These are phyloP conservation scores for Antheraea assamensis DNA, from an alignment of 2,888 invertebrate genomes.

Conservation along the genomic window DNA sequence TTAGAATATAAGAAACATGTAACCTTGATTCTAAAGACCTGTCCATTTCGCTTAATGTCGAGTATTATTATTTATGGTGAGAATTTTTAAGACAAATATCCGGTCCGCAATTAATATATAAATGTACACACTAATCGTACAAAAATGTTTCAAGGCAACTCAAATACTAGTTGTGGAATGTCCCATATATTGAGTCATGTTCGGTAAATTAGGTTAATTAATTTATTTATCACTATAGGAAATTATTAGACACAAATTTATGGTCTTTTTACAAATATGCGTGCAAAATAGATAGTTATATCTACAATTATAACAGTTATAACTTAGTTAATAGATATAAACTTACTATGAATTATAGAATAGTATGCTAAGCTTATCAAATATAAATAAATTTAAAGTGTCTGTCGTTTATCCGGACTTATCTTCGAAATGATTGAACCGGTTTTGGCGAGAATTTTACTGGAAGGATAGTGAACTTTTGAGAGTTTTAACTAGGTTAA, in stretches of 20 bases:
- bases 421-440: no score
- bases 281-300: no score
- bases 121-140: not conserved
- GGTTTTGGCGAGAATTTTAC: not conserved
- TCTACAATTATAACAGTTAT: no score
- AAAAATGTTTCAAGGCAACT: slow-evolving; percentile 9
- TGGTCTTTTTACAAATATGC: not conserved
- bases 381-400: no score
- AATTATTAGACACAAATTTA: not conserved
- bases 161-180: not conserved
- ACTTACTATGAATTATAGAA: no score
- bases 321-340: no score
- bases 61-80: not conserved
- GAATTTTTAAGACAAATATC: slow-evolving; percentile 6
- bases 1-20: not conserved
- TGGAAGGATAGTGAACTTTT: no score
- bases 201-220: not conserved
- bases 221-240: not conserved
- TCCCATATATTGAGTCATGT: not conserved
- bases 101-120: not conserved
- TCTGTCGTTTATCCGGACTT: no score
- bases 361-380: no score
- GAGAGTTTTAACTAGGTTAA: no score
- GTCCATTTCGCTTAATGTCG: not conserved
- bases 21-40: not conserved